phyloP scores from a whole-genome alignment of 1,140 invertebrate species.

The Bradysia coprophila region DNA sequence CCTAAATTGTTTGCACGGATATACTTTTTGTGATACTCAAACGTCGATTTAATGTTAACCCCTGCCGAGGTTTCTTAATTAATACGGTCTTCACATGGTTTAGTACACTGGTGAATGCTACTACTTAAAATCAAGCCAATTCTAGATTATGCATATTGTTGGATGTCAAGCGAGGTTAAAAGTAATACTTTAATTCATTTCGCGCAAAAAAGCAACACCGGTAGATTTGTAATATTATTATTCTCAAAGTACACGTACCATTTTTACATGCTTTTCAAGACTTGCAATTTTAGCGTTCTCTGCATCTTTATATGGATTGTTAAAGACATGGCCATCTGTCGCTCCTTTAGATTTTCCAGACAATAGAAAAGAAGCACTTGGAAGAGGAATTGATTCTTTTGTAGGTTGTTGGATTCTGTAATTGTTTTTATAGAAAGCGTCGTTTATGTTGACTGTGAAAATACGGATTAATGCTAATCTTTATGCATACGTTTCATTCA shows the following conservation, averaged over 20 bases:
- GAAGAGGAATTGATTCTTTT: conserved; percentile 7
- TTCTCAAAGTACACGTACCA: conserved; percentile 40
- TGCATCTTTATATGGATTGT: conserved; percentile 77
- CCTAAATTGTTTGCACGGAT: conserved; percentile 31
- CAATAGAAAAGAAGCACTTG: conserved; percentile 12
- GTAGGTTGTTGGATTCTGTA: background rate
- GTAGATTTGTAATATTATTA: too few species aligned
- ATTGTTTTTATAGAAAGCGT: background rate
- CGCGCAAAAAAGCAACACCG: conserved; percentile 1
- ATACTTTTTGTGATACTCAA: conserved; percentile 30
- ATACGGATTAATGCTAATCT: background rate
- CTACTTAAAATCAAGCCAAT: too few species aligned
- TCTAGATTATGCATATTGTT: background rate
- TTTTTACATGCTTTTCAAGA: conserved; percentile 85
- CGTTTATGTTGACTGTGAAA: too few species aligned
- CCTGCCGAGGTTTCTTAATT: conserved; percentile 2
- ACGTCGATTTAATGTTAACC: conserved; percentile 17
- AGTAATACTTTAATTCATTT: conserved; percentile 1
- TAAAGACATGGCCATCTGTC: conserved; percentile 41
- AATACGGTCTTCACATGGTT: too few species aligned
- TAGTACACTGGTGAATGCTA: too few species aligned
- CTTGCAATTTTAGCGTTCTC: conserved; percentile 72
- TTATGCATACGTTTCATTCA: too few species aligned
- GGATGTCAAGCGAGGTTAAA: background rate
- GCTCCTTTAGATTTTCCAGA: conserved; percentile 9